Base-by-base conservation (phyloP, 2,888 invertebrate species). In the Caenorhabditis sulstoni region DNA sequence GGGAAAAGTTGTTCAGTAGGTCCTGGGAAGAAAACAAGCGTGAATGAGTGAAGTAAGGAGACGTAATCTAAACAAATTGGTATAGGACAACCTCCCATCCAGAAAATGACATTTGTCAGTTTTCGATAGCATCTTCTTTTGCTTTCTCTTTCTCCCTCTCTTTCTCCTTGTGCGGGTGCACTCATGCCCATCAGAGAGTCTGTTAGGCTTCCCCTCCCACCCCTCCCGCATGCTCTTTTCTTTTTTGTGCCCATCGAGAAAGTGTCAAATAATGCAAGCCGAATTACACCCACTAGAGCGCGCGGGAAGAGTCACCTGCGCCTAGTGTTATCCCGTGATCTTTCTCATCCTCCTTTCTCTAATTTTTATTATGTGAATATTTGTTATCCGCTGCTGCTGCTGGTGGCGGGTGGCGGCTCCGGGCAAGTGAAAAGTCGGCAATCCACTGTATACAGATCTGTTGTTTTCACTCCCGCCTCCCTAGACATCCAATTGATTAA, bases 71-170 rank as follows among this genome's bases (percentile, higher is more conserved):
- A 71, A 71, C 71, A 71, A 71, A 71, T 71, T 71, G 71, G 53
- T 23, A 53, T 57, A 62, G 71, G 35, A 57, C 71, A 64, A 57
- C 71, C 55, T 71, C 64, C 71, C 71, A 71, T 64, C 71, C 71
- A 71, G 71, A 71, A 71, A 71, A 71, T 71, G 71, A 41, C 71
- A 71, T 71, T 71, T 71, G 71, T 71, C 71, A 71, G 62, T 64
- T 64, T 64, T 61, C 71, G 61, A 57, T 70, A 44, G 68, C 68
- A 70, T 70, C 70, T 70, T 61, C 61, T 44, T 18, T 41, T n/a
- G n/a, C n/a, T n/a, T n/a, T n/a, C n/a, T n/a, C n/a, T 41, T 37
- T 18, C 41, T 2, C 20, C 11, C 7, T 20, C 7, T 16, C 16
- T 49, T 49, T 49, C 7, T 11, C 12, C 12, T 50, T 3, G 7